Percentiles rank a stretch among this genome's conserved stretches.
Evolutionary conservation across 2,113 vertebrate species (phyloP).

Genomic region (Heloderma charlesbogerti): DNA sequence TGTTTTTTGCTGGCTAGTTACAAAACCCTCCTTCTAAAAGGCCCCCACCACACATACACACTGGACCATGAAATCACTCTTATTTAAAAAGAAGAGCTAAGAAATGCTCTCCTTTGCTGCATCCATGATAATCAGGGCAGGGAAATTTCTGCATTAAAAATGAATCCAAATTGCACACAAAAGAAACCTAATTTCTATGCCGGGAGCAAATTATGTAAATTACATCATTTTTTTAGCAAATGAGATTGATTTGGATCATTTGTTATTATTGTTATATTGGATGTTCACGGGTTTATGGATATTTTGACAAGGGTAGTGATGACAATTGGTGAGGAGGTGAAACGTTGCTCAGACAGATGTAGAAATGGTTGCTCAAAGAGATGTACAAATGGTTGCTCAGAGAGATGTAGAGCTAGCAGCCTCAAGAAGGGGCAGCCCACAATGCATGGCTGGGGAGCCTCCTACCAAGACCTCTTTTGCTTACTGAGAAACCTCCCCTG

Average conservation of each 20-base stretch:
- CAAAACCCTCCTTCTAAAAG: not conserved
- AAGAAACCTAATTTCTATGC: slow-evolving; percentile 23
- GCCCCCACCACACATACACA: not conserved
- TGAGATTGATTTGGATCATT: slow-evolving; percentile 29
- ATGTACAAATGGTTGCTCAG: not conserved
- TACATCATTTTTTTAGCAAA: slow-evolving; percentile 10
- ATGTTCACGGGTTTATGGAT: slow-evolving; percentile 1
- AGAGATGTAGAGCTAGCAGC: not conserved
- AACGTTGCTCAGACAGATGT: not conserved
- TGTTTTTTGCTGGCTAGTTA: not conserved
- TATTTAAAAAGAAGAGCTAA: not conserved
- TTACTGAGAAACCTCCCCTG: not conserved
- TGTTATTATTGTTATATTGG: slow-evolving; percentile 18
- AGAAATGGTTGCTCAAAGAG: not conserved
- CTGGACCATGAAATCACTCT: not conserved
- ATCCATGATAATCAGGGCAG: not conserved
- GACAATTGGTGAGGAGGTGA: slow-evolving; percentile 1
- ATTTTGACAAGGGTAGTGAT: slow-evolving; percentile 25
- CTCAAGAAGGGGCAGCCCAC: too few relatives aligned
- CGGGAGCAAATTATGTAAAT: slow-evolving; percentile 25
- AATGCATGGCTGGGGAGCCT: not conserved
- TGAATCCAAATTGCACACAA: slow-evolving; percentile 18
- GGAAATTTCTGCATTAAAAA: not conserved
- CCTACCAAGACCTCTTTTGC: not conserved
- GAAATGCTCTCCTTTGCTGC: not conserved